A percentile compares a stretch with the other conserved stretches of the same genome.
Evolutionary conservation across 1,140 invertebrate genomes (phyloP).

Genomic region (Diprion similis): DNA sequence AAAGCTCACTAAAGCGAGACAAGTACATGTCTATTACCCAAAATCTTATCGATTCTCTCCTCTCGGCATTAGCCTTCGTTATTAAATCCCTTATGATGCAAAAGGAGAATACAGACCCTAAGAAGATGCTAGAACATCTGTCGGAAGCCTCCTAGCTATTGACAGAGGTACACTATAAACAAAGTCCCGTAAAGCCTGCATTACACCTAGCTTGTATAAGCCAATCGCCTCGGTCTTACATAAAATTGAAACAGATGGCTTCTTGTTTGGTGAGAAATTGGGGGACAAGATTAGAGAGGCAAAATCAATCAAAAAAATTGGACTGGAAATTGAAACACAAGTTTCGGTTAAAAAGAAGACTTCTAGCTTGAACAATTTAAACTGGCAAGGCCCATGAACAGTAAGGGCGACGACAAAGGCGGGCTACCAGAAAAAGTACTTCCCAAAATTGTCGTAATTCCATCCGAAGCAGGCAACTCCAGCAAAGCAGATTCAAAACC

Average conservation of each 20-base stretch:
- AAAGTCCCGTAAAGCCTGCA: constrained; percentile 16
- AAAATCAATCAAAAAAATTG: constrained; percentile 9
- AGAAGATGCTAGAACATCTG: constrained; percentile 17
- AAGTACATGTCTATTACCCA: constrained; percentile 19
- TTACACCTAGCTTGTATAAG: constrained; percentile 12
- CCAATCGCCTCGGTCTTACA: background rate
- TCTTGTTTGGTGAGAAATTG: constrained; percentile 20
- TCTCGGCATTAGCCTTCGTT: constrained; percentile 8
- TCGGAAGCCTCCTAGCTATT: constrained; percentile 15
- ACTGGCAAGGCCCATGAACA: constrained; percentile 15
- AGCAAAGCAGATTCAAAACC: background rate
- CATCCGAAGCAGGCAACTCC: background rate
- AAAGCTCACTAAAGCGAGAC: constrained; percentile 13
- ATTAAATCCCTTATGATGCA: background rate
- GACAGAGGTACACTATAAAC: constrained; percentile 6
- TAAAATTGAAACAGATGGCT: constrained; percentile 9
- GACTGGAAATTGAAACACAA: constrained; percentile 14
- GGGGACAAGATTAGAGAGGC: constrained; percentile 14
- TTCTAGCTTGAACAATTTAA: background rate
- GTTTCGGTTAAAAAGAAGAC: background rate
- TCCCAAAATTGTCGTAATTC: background rate
- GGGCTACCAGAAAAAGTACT: background rate
- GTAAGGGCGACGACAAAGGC: constrained; percentile 10
- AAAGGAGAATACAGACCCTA: background rate
- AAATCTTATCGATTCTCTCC: constrained; percentile 14